Evolutionary conservation across 30 jellyfish, hydroid and myxozoan genomes (phyloP).

Genomic region (Aurelia aurita complex sp. Pacific): DNA sequence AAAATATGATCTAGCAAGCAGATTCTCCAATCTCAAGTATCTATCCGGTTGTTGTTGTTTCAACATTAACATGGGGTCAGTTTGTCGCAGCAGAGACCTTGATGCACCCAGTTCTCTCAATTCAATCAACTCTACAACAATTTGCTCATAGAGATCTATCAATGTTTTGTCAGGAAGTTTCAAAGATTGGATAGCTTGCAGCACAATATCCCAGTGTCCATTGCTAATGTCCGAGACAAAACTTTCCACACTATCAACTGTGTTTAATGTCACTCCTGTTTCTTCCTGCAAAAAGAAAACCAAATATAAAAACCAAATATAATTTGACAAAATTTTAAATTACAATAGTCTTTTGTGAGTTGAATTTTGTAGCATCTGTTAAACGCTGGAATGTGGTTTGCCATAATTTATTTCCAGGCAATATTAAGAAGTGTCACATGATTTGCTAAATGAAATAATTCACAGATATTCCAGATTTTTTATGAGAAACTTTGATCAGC

Average conservation of each 20-base stretch:
- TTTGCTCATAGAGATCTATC: slow-evolving; percentile 95
- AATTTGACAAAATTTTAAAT: not conserved
- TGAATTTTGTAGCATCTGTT: too few relatives aligned
- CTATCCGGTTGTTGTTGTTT: slow-evolving; percentile 90
- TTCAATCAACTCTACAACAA: slow-evolving; percentile 91
- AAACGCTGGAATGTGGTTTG: too few relatives aligned
- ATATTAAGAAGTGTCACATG: too few relatives aligned
- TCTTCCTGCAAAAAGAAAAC: slow-evolving; percentile 74
- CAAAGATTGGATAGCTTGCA: slow-evolving; percentile 89
- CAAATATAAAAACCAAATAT: not conserved
- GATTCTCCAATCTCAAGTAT: slow-evolving; percentile 84
- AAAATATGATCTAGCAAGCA: slow-evolving; percentile 85
- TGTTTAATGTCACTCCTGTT: slow-evolving; percentile 82
- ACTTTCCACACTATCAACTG: slow-evolving; percentile 91
- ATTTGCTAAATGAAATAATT: too few relatives aligned
- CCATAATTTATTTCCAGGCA: too few relatives aligned
- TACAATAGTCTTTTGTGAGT: not conserved
- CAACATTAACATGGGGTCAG: slow-evolving; percentile 94
- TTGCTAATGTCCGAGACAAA: slow-evolving; percentile 88
- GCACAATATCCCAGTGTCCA: slow-evolving; percentile 99
- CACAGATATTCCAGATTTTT: too few relatives aligned
- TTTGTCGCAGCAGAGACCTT: slow-evolving; percentile 85
- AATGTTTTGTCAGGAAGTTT: slow-evolving; percentile 89
- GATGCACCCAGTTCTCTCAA: slow-evolving; percentile 96
- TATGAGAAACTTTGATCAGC: too few relatives aligned